Evolutionary conservation across 2,888 invertebrate genomes (phyloP), one percentile per base, ranked within the genome.

Genomic region (Spodoptera littoralis): DNA sequence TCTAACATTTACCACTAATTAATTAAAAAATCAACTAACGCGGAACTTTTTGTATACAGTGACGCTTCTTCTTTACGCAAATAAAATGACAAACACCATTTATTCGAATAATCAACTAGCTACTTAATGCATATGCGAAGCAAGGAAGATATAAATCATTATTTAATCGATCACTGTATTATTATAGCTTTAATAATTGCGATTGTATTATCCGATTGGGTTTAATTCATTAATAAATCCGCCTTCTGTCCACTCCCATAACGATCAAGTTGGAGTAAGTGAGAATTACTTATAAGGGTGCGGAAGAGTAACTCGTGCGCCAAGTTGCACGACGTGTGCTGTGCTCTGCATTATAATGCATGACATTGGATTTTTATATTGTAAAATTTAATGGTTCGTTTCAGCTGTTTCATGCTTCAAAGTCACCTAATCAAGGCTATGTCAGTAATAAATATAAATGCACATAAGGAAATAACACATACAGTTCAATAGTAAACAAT

Each of bases 141-240:
- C 55, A 53, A 71, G 79, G 79, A 79, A 73, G 70, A 62, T 63
- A 73, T 74, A 60, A 65, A 60, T 73, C 47, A 71, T 73, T 65
- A 61, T 52, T 49, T 62, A 70, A 71, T 68, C 64, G 54, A 60
- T 50, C 48, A 44, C 45, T 53, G 44, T 58, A 69, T 63, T 58
- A 64, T 75, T 65, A 67, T 49, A 48, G 30, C 51, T 65, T 74
- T 65, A 59, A 58, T 72, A 60, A 73, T 65, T 60, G 55, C 43
- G 11, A 27, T 12, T 43, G 44, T 3, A 44, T 42, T 48, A 42
- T 53, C 49, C 11, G 49, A 49, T 57, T 57, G 44, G 47, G 55
- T 58, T 48, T 45, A 36, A 43, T 51, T 65, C 12, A 45, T 65
- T 71, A 44, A 36, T 51, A 58, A 71, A 65, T 55, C 50, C 44